Conservation (phyloP, 2,797 vertebrate genomes). For the Anguilla obscura region DNA sequence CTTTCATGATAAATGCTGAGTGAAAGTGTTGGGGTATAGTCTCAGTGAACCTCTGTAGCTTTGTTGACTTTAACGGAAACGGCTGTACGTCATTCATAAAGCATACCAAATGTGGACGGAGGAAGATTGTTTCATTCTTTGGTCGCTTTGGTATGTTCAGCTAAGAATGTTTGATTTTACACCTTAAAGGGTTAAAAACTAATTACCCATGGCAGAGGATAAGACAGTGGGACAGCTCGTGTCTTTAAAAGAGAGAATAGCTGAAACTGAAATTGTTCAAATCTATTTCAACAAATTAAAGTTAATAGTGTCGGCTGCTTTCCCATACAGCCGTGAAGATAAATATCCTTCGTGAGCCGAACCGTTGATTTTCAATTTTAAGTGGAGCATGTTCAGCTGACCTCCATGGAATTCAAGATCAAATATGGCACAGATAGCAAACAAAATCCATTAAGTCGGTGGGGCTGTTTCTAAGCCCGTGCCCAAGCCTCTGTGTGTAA, state of each 20-base stretch:
- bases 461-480: neutral
- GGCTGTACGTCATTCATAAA: neutral
- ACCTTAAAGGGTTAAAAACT: too few relatives aligned
- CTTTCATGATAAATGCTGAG: neutral
- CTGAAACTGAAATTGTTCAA: too few relatives aligned
- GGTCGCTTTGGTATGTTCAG: too few relatives aligned
- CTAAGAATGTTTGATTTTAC: too few relatives aligned
- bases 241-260: too few relatives aligned
- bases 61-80: neutral
- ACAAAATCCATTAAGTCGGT: neutral
- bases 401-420: constrained; percentile 6
- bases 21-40: neutral
- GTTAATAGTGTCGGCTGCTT: neutral
- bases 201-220: too few relatives aligned
- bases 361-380: constrained; percentile 21
- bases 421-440: constrained; percentile 8
- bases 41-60: neutral
- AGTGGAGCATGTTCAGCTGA: neutral
- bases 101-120: neutral
- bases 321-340: neutral
- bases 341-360: neutral
- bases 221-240: too few relatives aligned
- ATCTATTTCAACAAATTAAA: too few relatives aligned
- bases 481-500: neutral
- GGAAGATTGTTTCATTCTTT: too few relatives aligned